Base-by-base conservation (phyloP, 92 coral and sea anemone species). In the Paramuricea clavata region DNA sequence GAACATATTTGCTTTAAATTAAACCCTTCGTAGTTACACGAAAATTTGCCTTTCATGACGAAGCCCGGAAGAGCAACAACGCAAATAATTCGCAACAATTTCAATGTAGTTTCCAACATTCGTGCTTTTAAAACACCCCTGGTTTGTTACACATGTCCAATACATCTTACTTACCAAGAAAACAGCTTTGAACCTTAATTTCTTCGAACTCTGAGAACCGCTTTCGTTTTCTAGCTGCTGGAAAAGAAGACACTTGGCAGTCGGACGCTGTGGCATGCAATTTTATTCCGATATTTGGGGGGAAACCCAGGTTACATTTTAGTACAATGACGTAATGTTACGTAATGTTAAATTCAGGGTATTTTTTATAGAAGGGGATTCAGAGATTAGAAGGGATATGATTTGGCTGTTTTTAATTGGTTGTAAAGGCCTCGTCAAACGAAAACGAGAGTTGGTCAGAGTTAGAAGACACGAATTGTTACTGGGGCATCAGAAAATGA, bases 281-380 rank as follows among this genome's bases (percentile, higher is more conserved):
- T 35, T 47, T 9, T 47, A 12, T 4, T 11, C 36, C 12, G 21
- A 16, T 74, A 17, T 28, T 44, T 35, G 47, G 41, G 60, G 25
- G 12, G 25, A 60, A 16, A 26, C 84, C 50, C 62, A 16, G 17
- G 59, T 19, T 12, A 47, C 10, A 17, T 49, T 76, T 76, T 76
- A 27, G 82, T 1, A 5, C 43, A 49, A 54, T 76, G 82, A 76
- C 36, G 43, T 26, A 76, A 49, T 22, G 49, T 52, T 73, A 79
- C 83, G 84, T 79, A 33, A 79, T 56, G 60, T 44, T 12, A 33
- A 19, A 12, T 5, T 61, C 16, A 27, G 69, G 30, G 31, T n/a
- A n/a, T n/a, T n/a, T n/a, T n/a, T n/a, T n/a, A n/a, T n/a, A n/a
- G n/a, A n/a, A n/a, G n/a, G n/a, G n/a, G n/a, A n/a, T n/a, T n/a